A percentile compares a stretch with the other conserved stretches of the same genome.
These are phyloP conservation scores for Rhabdornis inornatus DNA, from an alignment of 2,113 vertebrate species.

Conservation along the genomic window DNA sequence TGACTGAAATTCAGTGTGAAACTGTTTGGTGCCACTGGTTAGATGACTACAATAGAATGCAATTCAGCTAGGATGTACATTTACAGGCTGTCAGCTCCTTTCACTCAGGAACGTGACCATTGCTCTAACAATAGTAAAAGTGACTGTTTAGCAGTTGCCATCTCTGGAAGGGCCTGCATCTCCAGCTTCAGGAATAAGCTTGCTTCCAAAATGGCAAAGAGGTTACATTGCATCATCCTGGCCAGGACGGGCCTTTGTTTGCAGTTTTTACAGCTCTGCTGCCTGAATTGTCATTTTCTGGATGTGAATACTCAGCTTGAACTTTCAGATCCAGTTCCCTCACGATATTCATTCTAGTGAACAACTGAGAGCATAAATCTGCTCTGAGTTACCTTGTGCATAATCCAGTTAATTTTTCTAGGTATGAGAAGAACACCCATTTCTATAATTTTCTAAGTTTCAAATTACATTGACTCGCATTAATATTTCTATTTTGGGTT, in stretches of 20 bases:
- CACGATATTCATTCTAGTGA: neutral
- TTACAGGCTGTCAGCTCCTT: neutral
- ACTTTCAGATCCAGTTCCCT: neutral
- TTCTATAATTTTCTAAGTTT: neutral
- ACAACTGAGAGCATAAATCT: neutral
- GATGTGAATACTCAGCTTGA: neutral
- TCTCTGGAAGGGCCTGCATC: neutral
- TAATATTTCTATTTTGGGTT: neutral
- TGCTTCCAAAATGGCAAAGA: neutral
- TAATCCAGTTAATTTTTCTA: neutral
- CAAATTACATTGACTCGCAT: neutral
- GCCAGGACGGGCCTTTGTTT: neutral
- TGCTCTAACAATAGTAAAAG: neutral
- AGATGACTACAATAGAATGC: neutral
- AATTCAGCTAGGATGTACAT: neutral
- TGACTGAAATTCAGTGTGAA: neutral
- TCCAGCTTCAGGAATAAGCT: neutral
- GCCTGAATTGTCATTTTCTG: neutral
- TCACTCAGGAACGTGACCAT: neutral
- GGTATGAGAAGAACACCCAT: neutral
- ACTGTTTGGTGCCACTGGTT: neutral
- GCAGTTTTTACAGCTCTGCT: neutral
- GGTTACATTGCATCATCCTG: accelerated
- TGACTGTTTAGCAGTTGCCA: neutral
- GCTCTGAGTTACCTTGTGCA: neutral